A percentile compares a stretch with the other conserved stretches of the same genome.
These are phyloP conservation scores for Rhizomys pruinosus DNA, from an alignment of 2,113 vertebrate species.

Conservation along the genomic window DNA sequence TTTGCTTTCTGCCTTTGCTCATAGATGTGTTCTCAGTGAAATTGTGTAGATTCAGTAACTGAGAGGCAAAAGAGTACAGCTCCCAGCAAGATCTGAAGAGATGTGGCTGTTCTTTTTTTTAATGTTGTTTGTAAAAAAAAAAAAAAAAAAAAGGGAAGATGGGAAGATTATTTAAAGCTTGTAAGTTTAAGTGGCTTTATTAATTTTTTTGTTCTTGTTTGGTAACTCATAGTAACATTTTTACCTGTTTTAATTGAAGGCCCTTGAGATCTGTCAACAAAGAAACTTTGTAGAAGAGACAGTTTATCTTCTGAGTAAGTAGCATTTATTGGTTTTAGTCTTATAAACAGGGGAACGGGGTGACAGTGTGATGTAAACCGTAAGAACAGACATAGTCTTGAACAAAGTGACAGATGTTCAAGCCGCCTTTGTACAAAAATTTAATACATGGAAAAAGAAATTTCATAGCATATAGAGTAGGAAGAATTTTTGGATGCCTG, in stretches of 20 bases:
- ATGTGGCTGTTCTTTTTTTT: background rate
- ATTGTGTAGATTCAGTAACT: background rate
- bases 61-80: background rate
- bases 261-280: constrained; percentile 98
- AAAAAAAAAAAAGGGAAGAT: background rate
- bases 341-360: background rate
- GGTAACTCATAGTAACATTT: constrained; percentile 62
- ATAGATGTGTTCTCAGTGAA: background rate
- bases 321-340: constrained; percentile 56
- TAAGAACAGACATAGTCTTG: background rate
- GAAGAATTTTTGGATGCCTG: background rate
- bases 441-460: background rate
- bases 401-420: background rate
- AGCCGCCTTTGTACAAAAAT: background rate
- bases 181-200: background rate
- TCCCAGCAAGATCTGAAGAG: background rate
- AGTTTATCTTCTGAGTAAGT: constrained; percentile 98
- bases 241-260: constrained; percentile 86
- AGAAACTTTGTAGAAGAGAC: constrained; percentile 98
- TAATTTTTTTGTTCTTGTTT: background rate
- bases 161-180: background rate
- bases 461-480: background rate
- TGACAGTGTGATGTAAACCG: background rate
- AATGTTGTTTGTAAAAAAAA: constrained; percentile 27
- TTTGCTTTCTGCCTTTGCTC: background rate